Percentiles rank a stretch among this genome's conserved stretches.
Evolutionary conservation across 2,797 vertebrate species (phyloP).

Genomic region (Champsocephalus esox): DNA sequence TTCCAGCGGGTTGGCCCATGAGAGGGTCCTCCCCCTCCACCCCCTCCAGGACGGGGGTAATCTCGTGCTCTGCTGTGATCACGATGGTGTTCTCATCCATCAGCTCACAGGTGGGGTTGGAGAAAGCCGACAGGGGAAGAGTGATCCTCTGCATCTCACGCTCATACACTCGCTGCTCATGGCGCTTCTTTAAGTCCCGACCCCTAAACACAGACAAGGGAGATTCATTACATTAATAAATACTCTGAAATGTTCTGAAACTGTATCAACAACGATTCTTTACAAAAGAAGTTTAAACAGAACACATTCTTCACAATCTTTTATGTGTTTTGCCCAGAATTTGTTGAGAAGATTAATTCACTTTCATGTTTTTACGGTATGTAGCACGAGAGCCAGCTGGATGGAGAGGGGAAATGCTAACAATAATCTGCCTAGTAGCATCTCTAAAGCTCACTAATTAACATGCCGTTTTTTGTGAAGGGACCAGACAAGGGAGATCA

Average conservation of each 20-base stretch:
- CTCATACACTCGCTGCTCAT: conserved; percentile 90
- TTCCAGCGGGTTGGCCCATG: conserved; percentile 90
- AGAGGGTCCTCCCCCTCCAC: conserved; percentile 86
- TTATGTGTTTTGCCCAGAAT: no score
- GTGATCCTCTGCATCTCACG: conserved; percentile 96
- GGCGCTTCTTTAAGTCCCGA: conserved; percentile 90
- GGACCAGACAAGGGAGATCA: no score
- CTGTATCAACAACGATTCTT: conserved; percentile 7
- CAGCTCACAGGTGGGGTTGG: conserved; percentile 93
- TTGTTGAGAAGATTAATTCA: no score
- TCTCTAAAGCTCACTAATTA: no score
- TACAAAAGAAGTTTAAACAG: neutral
- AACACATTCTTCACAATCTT: neutral
- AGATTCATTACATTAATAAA: neutral
- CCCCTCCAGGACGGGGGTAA: conserved; percentile 82
- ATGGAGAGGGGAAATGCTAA: no score
- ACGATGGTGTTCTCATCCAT: conserved; percentile 92
- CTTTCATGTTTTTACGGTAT: no score
- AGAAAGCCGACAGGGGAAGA: conserved; percentile 93
- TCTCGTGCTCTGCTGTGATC: conserved; percentile 82
- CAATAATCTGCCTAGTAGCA: no score
- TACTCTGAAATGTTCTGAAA: conserved; percentile 4
- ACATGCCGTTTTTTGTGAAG: no score
- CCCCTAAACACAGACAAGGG: conserved; percentile 80
- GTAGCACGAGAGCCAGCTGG: no score